Evolutionary conservation across 2,888 invertebrate species (phyloP), one percentile per base, ranked within the genome.

Genomic region (Anorthoa munda): DNA sequence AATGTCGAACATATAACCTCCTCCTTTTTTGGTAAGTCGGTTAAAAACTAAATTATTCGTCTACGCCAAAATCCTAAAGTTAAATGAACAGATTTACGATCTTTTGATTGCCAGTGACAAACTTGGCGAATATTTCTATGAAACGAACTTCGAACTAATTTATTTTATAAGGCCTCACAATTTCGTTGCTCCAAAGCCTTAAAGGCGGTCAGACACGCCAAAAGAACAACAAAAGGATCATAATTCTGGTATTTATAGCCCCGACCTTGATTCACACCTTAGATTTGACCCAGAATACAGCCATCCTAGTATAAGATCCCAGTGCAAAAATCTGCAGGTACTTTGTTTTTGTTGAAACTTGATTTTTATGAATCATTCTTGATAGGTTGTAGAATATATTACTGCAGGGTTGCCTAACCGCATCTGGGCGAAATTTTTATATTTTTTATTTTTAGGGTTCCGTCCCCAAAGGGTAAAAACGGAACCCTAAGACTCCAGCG

Each of bases 191-290:
- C 17, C 53, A 15, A 66, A 15, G 21, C 45, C 39, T 31, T n/a
- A 23, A 46, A 46, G 72, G 51, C 46, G 23, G 26, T 53, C 9
- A 15, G 65, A 56, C 21, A 66, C 48, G 77, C 51, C 13, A 81
- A 7, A 53, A 69, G n/a, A 53, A 53, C 26, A 61, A 55, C 21
- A 66, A 68, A 67, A 67, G 9, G n/a, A 61, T 66, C 13, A 12
- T 23, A 83, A 66, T 56, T 67, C 18, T 26, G 17, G 23, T 66
- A 50, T 69, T 59, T 69, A 55, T 65, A 61, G 5, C n/a, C n/a
- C 0, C 50, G 67, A 64, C 81, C 84, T 81, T 84, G 73, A 67
- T 65, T 70, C 80, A 65, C 85, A 69, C 83, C 74, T 79, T 72
- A 53, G 46, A 63, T 61, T 51, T 66, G 72, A 72, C 67, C 76